Evolutionary conservation across 2,113 vertebrate genomes (phyloP).

Genomic region (Anguilla japonica): DNA sequence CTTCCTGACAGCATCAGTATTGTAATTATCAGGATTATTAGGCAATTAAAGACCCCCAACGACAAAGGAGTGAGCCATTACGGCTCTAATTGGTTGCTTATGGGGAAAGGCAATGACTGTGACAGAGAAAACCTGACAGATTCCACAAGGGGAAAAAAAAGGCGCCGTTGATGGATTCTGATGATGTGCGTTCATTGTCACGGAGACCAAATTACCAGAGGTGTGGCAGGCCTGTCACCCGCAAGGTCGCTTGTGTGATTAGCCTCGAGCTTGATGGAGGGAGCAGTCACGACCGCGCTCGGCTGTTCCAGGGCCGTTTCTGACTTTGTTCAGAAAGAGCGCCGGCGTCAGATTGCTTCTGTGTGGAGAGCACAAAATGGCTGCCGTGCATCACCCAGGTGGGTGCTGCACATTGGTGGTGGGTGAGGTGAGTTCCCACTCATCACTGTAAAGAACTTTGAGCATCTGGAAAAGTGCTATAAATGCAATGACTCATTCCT

Average conservation of each 20-base stretch:
- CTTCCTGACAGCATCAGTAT: background rate
- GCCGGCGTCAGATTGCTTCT: too few relatives aligned
- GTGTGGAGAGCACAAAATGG: too few relatives aligned
- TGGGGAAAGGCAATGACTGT: background rate
- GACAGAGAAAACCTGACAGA: background rate
- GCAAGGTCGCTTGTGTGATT: background rate
- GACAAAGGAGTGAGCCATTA: background rate
- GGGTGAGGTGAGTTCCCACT: too few relatives aligned
- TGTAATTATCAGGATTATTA: background rate
- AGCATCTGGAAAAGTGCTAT: too few relatives aligned
- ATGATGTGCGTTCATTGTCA: background rate
- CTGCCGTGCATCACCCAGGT: too few relatives aligned
- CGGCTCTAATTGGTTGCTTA: background rate
- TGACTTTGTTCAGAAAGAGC: too few relatives aligned
- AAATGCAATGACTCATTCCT: too few relatives aligned
- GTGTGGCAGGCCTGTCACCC: background rate
- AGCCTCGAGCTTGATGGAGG: background rate
- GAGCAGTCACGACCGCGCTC: background rate
- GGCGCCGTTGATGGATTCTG: background rate
- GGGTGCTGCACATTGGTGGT: too few relatives aligned
- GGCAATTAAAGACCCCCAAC: constrained; percentile 3
- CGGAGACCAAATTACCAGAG: background rate
- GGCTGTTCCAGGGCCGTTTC: too few relatives aligned
- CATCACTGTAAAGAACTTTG: too few relatives aligned
- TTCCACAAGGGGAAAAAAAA: background rate